Conservation (phyloP, 2,888 invertebrate species). For the Hypselothyrea guttata region DNA sequence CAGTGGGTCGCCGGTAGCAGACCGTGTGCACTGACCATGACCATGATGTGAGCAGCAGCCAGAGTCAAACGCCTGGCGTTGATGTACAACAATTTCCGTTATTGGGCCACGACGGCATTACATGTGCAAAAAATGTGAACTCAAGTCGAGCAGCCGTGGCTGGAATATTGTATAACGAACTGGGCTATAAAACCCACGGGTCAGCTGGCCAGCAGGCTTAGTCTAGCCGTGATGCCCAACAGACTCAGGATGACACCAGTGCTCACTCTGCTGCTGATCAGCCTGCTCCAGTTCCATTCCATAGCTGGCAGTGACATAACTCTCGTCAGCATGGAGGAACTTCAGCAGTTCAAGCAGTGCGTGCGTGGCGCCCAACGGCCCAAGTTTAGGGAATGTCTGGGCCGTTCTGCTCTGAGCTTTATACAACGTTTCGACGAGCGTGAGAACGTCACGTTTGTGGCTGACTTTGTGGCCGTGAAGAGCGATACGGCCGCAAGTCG, state of each 20-base stretch:
- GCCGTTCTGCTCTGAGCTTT: slow-evolving; percentile 87
- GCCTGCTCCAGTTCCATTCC: slow-evolving; percentile 20
- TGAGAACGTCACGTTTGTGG: slow-evolving; percentile 86
- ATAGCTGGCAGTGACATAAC: slow-evolving; percentile 44
- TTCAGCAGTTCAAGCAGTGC: slow-evolving; percentile 81
- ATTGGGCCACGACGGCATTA: slow-evolving; percentile 62
- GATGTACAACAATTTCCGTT: slow-evolving; percentile 72
- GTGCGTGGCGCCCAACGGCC: slow-evolving; percentile 82
- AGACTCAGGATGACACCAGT: slow-evolving; percentile 38
- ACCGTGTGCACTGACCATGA: slow-evolving; percentile 78
- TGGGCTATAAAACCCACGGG: slow-evolving; percentile 41
- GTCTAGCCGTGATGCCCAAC: slow-evolving; percentile 37
- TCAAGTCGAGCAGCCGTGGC: slow-evolving; percentile 48
- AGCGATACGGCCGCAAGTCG: slow-evolving; percentile 86
- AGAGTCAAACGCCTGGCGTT: slow-evolving; percentile 44
- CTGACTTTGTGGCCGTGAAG: slow-evolving; percentile 86
- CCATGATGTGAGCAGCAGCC: slow-evolving; percentile 55
- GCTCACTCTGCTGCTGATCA: slow-evolving; percentile 27
- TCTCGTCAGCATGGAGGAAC: slow-evolving; percentile 46
- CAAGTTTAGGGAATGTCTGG: slow-evolving; percentile 86
- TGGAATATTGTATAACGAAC: slow-evolving; percentile 59
- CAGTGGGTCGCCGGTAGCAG: slow-evolving; percentile 46
- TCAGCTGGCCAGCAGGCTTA: slow-evolving; percentile 64
- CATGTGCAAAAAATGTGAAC: slow-evolving; percentile 62
- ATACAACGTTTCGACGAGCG: slow-evolving; percentile 86